A percentile compares a stretch with the other conserved stretches of the same genome.
Conservation (phyloP, 2,888 invertebrate genomes). For the Diarsia mendica region DNA sequence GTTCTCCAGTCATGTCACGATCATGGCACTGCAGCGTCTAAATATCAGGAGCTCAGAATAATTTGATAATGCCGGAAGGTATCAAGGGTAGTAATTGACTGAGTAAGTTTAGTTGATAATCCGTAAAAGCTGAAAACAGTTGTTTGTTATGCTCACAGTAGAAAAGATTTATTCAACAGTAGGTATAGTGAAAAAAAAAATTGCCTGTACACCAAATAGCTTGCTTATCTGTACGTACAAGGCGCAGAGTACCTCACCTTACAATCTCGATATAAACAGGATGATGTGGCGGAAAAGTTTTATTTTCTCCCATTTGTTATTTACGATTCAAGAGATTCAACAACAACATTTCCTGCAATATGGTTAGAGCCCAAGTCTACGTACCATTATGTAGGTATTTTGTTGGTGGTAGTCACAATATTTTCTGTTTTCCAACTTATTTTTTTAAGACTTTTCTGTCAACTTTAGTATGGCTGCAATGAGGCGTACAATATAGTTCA, state of each 20-base stretch:
- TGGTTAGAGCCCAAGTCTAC: slow-evolving; percentile 71
- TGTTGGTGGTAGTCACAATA: slow-evolving; percentile 48
- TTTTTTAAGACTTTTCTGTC: not conserved
- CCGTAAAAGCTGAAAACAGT: too few relatives aligned
- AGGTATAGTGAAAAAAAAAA: not conserved
- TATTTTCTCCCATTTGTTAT: slow-evolving; percentile 85
- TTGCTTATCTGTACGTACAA: slow-evolving; percentile 9
- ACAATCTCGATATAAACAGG: slow-evolving; percentile 81
- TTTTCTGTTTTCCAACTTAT: slow-evolving; percentile 38
- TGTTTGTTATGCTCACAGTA: not conserved
- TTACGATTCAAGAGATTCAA: slow-evolving; percentile 85
- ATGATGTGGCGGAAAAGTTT: slow-evolving; percentile 83
- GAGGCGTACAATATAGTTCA: not conserved
- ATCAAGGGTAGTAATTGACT: too few relatives aligned
- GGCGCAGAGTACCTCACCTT: slow-evolving; percentile 65
- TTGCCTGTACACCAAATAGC: not conserved
- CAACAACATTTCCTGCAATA: slow-evolving; percentile 83
- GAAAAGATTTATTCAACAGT: not conserved
- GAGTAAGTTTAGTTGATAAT: too few relatives aligned
- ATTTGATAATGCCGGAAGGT: too few relatives aligned
- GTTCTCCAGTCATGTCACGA: too few relatives aligned
- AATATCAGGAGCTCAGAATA: too few relatives aligned
- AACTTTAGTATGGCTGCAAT: not conserved
- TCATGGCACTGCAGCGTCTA: too few relatives aligned
- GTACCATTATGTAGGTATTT: slow-evolving; percentile 56